Base-by-base conservation (phyloP, 2,888 invertebrate species). In the Acleris emargana region DNA sequence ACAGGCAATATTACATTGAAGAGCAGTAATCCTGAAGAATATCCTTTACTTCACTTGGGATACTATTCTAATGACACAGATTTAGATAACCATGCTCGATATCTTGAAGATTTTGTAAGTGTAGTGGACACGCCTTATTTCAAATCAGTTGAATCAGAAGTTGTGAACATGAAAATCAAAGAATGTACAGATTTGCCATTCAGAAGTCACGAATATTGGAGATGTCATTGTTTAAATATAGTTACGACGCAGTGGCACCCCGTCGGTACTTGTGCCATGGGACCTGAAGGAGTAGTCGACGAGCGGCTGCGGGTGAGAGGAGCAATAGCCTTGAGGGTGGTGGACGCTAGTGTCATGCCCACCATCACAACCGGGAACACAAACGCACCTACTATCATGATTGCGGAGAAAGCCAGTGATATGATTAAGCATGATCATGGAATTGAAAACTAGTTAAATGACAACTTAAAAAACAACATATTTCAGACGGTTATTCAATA, bases 311-410 rank as follows among this genome's bases (percentile, higher is more conserved):
- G 51, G 45, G 51, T 62, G 5, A 42, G 62, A 32, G 57, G 57
- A 1, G n/a, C 16, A 43, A n/a, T n/a, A 18, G 62, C 13, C 18
- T 17, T 62, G 25, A 51, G 62, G 17, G 57, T 62, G 9, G 51
- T 57, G 43, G 62, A 62, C 43, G 62, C 62, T 3, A 57, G 62
- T 17, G 17, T 57, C 6, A 62, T 62, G 62, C 57, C 62, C 9
- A 28, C 5, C 4, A 51, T 62, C n/a, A 62, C 62, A 4, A 62
- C 57, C 20, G 62, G 62, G 2, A 57, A 62, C 17, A 57, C 54
- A 17, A 62, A 62, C 20, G 57, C 57, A 3, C 62, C 62, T 9
- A 51, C 51, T 11, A 62, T 62, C n/a, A 62, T 62, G 62, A 62
- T 62, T 20, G 62, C 43, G 3, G 62, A 62, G 20, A 62, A 62